Evolutionary conservation across 2,797 vertebrate species (phyloP).

Genomic region (Austrolebias charrua): DNA sequence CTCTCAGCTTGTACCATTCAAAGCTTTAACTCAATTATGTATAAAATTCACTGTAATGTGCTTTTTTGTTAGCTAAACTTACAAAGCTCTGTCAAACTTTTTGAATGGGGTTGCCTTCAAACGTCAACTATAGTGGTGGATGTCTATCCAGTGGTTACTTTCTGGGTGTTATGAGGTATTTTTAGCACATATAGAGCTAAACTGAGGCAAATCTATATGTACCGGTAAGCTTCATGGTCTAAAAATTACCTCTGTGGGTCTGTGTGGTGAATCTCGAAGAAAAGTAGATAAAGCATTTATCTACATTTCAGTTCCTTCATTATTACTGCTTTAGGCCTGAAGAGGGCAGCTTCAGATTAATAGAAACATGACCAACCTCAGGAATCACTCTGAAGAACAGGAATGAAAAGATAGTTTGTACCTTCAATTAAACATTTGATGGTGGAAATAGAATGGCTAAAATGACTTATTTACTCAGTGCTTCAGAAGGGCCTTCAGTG

Average conservation of each 20-base stretch:
- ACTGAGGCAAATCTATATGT: not conserved
- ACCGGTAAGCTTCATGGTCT: not conserved
- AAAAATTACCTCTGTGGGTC: not conserved
- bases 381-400: constrained; percentile 11
- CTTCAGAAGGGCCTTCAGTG: too few relatives aligned
- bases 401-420: constrained; percentile 55
- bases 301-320: constrained; percentile 1
- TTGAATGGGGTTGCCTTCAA: too few relatives aligned
- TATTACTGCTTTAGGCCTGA: constrained; percentile 23
- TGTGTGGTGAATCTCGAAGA: not conserved
- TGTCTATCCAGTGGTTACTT: too few relatives aligned
- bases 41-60: too few relatives aligned
- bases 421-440: constrained; percentile 57
- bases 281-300: not conserved
- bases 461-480: too few relatives aligned
- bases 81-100: too few relatives aligned
- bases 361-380: not conserved
- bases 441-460: constrained; percentile 19
- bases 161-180: too few relatives aligned
- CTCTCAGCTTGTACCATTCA: too few relatives aligned
- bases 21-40: too few relatives aligned
- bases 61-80: too few relatives aligned
- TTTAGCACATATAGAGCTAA: too few relatives aligned
- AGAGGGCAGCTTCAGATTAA: constrained; percentile 51
- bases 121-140: too few relatives aligned